These are phyloP conservation scores for Palythoa grandis DNA, from an alignment of 92 coral and sea anemone species.

Conservation along the genomic window DNA sequence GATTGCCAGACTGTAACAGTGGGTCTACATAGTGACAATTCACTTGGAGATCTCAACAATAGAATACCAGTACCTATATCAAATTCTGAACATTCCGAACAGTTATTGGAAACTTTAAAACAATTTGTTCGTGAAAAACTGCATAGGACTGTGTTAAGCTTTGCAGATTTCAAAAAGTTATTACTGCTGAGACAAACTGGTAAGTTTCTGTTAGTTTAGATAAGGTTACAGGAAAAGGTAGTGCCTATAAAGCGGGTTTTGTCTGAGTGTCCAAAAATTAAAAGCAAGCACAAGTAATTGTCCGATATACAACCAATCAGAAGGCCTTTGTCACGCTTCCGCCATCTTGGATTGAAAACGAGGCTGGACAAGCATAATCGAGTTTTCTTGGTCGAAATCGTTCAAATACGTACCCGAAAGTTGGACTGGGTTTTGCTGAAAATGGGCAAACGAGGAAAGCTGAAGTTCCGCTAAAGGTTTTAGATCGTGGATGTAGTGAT, in stretches of 20 bases:
- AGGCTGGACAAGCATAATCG: no score
- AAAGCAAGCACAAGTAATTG: no score
- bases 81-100: constrained; percentile 65
- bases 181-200: constrained; percentile 88
- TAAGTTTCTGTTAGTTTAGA: constrained; percentile 34
- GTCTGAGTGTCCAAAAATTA: not conserved
- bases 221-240: not conserved
- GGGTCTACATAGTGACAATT: constrained; percentile 29
- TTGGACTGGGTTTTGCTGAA: no score
- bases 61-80: constrained; percentile 42
- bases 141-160: constrained; percentile 84
- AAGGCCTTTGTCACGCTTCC: no score
- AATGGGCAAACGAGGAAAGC: no score
- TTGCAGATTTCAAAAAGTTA: constrained; percentile 89
- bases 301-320: no score
- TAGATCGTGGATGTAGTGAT: no score
- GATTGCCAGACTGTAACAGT: constrained; percentile 64
- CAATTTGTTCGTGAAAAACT: constrained; percentile 89
- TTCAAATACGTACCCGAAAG: no score
- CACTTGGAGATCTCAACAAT: constrained; percentile 40
- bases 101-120: constrained; percentile 60
- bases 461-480: no score
- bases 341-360: no score
- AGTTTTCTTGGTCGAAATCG: no score
- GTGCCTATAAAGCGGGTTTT: not conserved